phyloP scores from a whole-genome alignment of 2,113 vertebrate species.

The Pseudopipra pipra region DNA sequence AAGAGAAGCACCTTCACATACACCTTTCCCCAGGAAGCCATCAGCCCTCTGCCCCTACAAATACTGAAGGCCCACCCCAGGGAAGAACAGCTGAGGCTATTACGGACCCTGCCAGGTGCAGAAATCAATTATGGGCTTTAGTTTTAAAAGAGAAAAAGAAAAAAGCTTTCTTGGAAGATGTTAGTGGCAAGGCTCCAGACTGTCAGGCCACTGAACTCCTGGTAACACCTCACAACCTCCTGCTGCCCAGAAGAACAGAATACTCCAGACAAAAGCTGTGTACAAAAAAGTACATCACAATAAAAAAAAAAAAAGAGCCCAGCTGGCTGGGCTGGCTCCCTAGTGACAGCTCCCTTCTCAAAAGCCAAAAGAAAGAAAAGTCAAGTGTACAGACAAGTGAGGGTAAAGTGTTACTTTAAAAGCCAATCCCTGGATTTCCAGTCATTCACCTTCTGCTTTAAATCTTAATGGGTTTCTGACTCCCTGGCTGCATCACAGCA shows the following conservation, averaged over 20 bases:
- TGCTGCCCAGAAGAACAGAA: constrained; percentile 47
- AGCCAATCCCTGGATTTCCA: constrained; percentile 66
- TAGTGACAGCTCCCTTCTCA: constrained; percentile 60
- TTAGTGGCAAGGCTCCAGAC: constrained; percentile 45
- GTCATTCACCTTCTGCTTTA: constrained; percentile 53
- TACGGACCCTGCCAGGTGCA: constrained; percentile 10
- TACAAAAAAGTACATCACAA: constrained; percentile 73
- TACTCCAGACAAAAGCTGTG: constrained; percentile 43
- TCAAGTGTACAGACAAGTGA: constrained; percentile 18
- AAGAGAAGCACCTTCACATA: neutral
- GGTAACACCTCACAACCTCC: constrained; percentile 25
- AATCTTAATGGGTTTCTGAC: constrained; percentile 57
- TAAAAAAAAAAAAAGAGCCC: constrained; percentile 30
- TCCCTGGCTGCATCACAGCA: constrained; percentile 34
- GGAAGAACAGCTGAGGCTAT: neutral
- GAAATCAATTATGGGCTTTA: constrained; percentile 9
- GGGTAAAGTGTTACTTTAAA: constrained; percentile 56
- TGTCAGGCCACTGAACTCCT: neutral
- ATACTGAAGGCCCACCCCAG: neutral
- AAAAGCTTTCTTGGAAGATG: constrained; percentile 25
- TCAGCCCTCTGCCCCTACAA: neutral
- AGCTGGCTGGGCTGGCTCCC: constrained; percentile 44
- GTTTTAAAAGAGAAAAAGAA: neutral
- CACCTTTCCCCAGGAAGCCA: neutral
- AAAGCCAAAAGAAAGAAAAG: constrained; percentile 35